A percentile compares a stretch with the other conserved stretches of the same genome.
These are phyloP conservation scores for Thymelicus sylvestris DNA, from an alignment of 2,888 invertebrate genomes.

Conservation along the genomic window DNA sequence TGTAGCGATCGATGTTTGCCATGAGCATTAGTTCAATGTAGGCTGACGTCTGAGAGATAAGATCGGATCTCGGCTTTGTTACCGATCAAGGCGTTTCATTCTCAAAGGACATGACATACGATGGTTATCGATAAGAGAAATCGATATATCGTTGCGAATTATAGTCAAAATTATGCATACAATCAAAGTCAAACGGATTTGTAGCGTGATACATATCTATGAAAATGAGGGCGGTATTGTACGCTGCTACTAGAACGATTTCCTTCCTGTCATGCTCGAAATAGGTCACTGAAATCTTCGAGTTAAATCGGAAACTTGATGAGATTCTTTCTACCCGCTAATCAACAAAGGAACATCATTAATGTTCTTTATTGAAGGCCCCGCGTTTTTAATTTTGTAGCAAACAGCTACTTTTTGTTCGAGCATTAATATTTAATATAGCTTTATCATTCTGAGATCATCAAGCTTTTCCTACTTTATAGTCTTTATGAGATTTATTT, in stretches of 20 bases:
- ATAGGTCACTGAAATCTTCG: conserved; percentile 21
- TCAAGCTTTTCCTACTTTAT: neutral
- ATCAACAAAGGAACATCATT: conserved; percentile 12
- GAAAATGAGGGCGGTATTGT: conserved; percentile 28
- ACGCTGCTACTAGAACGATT: conserved; percentile 24
- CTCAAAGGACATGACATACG: conserved; percentile 42
- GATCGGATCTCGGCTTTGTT: conserved; percentile 40
- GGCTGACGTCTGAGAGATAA: conserved; percentile 44
- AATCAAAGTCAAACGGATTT: conserved; percentile 33
- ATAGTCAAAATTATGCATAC: conserved; percentile 44
- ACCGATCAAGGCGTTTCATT: conserved; percentile 45
- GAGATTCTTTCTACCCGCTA: conserved; percentile 10
- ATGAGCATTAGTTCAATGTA: conserved; percentile 48
- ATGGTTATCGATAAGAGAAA: conserved; percentile 45
- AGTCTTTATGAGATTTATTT: neutral
- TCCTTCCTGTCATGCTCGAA: conserved; percentile 28
- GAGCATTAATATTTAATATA: neutral
- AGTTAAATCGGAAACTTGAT: conserved; percentile 1
- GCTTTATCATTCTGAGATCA: neutral
- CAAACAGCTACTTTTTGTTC: neutral
- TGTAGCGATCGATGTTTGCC: conserved; percentile 59
- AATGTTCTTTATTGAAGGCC: conserved; percentile 16
- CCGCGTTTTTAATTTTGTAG: conserved; percentile 7
- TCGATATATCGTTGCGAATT: conserved; percentile 48
- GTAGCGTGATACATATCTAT: conserved; percentile 32